Conservation (phyloP, 2,888 invertebrate genomes). For the Platycheirus albimanus region DNA sequence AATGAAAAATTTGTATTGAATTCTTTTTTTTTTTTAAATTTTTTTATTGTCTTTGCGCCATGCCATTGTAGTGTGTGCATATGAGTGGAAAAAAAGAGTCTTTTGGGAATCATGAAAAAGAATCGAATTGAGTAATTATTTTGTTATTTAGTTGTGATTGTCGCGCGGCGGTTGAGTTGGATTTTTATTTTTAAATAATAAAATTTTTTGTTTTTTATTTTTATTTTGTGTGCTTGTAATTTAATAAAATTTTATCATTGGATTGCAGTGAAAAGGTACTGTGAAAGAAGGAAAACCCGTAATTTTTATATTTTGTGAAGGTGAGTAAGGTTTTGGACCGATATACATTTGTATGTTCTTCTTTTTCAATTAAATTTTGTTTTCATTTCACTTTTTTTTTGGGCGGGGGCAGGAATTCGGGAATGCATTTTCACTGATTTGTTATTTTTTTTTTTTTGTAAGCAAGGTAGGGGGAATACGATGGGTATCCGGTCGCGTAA, state of each 20-base stretch:
- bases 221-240: slow-evolving; percentile 10
- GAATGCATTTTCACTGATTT: slow-evolving; percentile 64
- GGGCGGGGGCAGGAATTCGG: slow-evolving; percentile 40
- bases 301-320: slow-evolving; percentile 28
- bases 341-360: background rate
- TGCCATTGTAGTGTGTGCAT: slow-evolving; percentile 43
- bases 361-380: slow-evolving; percentile 46
- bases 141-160: slow-evolving; percentile 64
- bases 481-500: background rate
- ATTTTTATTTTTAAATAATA: slow-evolving; percentile 8
- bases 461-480: background rate
- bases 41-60: slow-evolving; percentile 21
- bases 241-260: slow-evolving; percentile 31
- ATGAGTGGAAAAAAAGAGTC: slow-evolving; percentile 57
- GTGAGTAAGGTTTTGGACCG: slow-evolving; percentile 41
- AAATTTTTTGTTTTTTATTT: slow-evolving; percentile 11
- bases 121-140: slow-evolving; percentile 66
- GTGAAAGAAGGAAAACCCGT: slow-evolving; percentile 36
- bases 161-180: slow-evolving; percentile 41
- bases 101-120: slow-evolving; percentile 23
- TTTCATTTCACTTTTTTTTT: slow-evolving; percentile 49
- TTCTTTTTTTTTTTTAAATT: slow-evolving; percentile 28
- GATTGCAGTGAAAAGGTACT: slow-evolving; percentile 42
- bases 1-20: slow-evolving; percentile 36
- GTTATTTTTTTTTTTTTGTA: slow-evolving; percentile 8